Evolutionary conservation across 2,888 invertebrate genomes (phyloP), one percentile per base, ranked within the genome.

Genomic region (Platypus cylindrus): DNA sequence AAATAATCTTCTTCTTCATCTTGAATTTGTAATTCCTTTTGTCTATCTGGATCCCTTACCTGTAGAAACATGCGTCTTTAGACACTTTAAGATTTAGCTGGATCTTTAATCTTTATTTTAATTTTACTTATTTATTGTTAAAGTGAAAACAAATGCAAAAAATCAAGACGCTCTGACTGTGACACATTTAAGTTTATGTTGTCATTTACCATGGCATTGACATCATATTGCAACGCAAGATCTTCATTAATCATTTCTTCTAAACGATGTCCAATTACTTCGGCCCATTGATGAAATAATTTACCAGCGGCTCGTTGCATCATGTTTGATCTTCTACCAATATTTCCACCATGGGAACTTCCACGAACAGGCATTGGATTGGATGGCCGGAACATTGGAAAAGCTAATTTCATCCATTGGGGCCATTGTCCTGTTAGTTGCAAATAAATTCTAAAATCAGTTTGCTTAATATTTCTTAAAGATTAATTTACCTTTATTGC

Each of bases 1-100:
- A 98, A 67, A 56, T 94, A 98, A 60, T 98, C 95, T 64, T 98
- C 98, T 53, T 97, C 89, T 55, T 89, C 89, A 45, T 89, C 89
- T 61, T 85, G 83, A 30, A 81, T 70, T 27, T 85, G 59, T 8
- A 89, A 61, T 43, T 84, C 81, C 32, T 78, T 73, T 50, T 87
- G 87, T 41, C 80, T 82, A 34, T 71, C 74, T 18, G 85, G 83
- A 50, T 87, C 87, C 0, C 67, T 20, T 60, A 42, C 36, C 41
- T 41, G n/a, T n/a, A n/a, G n/a, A 18, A 16, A 37, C 8, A 11
- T 14, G n/a, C 9, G 15, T 27, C 8, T 14, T 27, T 15, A 14
- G 15, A 15, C 13, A 27, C 20, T 9, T 20, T 5, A 5, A 20
- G 20, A 25, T 25, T 25, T 5, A n/a, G n/a, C n/a, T n/a, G n/a